Conservation (phyloP, 2,113 vertebrate species). For the Pelobates fuscus region DNA sequence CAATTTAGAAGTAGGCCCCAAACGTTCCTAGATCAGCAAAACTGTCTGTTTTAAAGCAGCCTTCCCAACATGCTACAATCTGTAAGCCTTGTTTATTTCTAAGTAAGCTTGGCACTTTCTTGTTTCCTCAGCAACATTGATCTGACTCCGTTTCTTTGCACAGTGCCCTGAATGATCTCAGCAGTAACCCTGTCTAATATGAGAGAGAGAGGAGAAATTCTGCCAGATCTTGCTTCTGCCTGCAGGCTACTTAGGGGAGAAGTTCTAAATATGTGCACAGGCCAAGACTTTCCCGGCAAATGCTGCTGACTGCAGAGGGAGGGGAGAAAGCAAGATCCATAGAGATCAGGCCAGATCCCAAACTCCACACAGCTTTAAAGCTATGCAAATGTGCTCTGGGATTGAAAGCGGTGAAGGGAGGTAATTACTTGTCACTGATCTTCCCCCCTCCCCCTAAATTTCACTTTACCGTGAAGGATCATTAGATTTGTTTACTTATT, state of each 20-base stretch:
- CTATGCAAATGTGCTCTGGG: neutral
- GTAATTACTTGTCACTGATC: slow-evolving; percentile 4
- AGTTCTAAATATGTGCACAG: slow-evolving; percentile 16
- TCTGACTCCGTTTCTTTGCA: neutral
- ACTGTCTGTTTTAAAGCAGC: neutral
- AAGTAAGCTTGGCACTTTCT: neutral
- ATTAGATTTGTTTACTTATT: neutral
- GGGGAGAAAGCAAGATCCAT: slow-evolving; percentile 1
- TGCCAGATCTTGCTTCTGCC: slow-evolving; percentile 15
- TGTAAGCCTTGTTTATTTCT: neutral
- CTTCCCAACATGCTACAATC: neutral
- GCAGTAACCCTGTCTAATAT: neutral
- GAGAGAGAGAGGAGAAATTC: neutral
- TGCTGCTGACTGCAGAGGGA: slow-evolving; percentile 6
- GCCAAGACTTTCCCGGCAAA: slow-evolving; percentile 45
- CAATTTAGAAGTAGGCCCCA: too few relatives aligned
- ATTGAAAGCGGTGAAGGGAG: neutral
- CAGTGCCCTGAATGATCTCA: neutral
- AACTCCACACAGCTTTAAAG: slow-evolving; percentile 3
- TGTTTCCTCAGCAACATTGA: neutral
- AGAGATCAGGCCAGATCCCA: neutral
- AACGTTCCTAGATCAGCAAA: too few relatives aligned
- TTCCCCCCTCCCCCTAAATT: neutral
- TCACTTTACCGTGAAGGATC: neutral
- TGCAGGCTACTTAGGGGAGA: slow-evolving; percentile 22